phyloP scores from a whole-genome alignment of 2,113 vertebrate species.

The Corythaeola cristata region DNA sequence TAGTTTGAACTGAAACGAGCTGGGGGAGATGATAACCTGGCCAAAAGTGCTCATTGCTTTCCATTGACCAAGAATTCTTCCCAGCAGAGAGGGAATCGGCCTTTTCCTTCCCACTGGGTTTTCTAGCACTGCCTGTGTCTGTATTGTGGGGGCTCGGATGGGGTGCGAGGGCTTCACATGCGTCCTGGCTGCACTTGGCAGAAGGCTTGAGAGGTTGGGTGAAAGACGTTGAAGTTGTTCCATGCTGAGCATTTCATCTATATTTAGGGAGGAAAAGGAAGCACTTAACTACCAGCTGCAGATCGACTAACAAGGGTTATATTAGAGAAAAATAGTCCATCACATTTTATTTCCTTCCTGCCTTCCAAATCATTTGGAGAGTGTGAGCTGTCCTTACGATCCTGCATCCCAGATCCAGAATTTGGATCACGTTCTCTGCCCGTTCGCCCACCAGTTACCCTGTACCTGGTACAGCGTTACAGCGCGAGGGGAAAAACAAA shows the following conservation, averaged over 20 bases:
- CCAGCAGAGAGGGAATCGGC: background rate
- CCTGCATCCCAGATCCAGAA: background rate
- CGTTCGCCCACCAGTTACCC: background rate
- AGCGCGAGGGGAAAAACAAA: fast-evolving
- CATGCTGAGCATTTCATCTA: conserved; percentile 31
- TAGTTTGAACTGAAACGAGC: background rate
- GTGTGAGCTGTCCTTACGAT: background rate
- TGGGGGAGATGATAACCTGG: background rate
- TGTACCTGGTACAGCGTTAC: fast-evolving
- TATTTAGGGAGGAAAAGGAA: conserved; percentile 67
- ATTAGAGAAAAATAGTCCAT: background rate
- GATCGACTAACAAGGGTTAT: background rate
- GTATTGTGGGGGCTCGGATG: fast-evolving
- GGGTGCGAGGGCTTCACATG: background rate
- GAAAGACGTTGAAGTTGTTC: background rate
- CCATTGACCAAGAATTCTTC: background rate
- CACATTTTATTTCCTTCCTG: conserved; percentile 3
- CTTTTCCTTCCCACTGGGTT: background rate
- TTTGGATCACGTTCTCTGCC: background rate
- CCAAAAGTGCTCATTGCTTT: background rate
- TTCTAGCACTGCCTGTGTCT: fast-evolving
- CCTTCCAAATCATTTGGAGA: background rate
- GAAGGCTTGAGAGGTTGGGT: background rate
- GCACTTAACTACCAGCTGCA: conserved; percentile 60
- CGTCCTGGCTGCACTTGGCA: background rate